These are phyloP conservation scores for Ostrea edulis DNA, from an alignment of 1,140 invertebrate genomes.

Conservation along the genomic window DNA sequence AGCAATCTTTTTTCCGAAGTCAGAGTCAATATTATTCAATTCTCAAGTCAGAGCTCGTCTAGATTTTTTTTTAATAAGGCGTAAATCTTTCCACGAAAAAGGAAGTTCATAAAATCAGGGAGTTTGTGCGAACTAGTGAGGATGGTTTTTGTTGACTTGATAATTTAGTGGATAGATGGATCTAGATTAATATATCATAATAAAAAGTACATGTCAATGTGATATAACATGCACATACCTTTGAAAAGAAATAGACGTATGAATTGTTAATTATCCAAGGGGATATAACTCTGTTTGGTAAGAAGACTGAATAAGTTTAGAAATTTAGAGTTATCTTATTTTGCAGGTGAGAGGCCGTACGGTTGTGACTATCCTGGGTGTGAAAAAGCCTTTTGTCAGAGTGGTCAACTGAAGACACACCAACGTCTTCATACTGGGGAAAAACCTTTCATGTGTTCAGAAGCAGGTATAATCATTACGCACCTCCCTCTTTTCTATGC, in stretches of 20 bases:
- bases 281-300: not conserved
- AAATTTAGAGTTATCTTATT: conserved; percentile 15
- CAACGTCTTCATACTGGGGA: conserved; percentile 90
- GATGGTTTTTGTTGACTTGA: too few species aligned
- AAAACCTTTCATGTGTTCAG: conserved; percentile 89
- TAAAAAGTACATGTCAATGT: too few species aligned
- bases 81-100: not conserved
- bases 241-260: not conserved
- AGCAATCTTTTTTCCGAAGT: not conserved
- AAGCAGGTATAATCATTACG: conserved; percentile 79
- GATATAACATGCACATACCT: too few species aligned
- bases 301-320: not conserved
- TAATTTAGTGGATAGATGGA: too few species aligned
- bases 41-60: not conserved
- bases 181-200: too few species aligned
- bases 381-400: conserved; percentile 89
- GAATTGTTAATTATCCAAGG: not conserved
- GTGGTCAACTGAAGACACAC: conserved; percentile 91
- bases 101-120: not conserved
- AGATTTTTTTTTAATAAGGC: not conserved
- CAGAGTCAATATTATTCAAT: not conserved
- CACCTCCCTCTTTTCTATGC: not conserved
- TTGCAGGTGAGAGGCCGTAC: conserved; percentile 88
- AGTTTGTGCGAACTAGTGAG: not conserved
- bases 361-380: conserved; percentile 89